Percentiles rank a stretch among this genome's conserved stretches.
phyloP scores from a whole-genome alignment of 2,113 vertebrate genomes.

The Hypocryptadius cinnamomeus region DNA sequence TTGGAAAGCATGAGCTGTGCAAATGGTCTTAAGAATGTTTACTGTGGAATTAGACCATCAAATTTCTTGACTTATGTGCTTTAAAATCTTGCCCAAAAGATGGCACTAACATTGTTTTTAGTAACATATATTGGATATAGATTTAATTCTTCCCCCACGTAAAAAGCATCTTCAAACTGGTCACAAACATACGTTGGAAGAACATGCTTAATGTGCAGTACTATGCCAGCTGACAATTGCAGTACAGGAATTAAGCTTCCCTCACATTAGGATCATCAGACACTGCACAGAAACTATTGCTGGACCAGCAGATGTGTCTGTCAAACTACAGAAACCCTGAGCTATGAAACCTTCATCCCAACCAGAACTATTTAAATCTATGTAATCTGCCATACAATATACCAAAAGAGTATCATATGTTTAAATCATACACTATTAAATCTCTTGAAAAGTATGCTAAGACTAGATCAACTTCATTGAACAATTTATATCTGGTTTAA shows the following conservation, averaged over 20 bases:
- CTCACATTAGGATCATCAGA: not conserved
- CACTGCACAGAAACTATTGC: not conserved
- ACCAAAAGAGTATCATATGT: not conserved
- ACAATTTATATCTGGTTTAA: slow-evolving; percentile 47
- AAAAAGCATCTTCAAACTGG: not conserved
- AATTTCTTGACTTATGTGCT: slow-evolving; percentile 47
- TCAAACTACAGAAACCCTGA: not conserved
- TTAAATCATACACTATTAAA: slow-evolving; percentile 6
- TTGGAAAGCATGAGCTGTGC: not conserved
- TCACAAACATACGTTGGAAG: not conserved
- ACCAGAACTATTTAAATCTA: not conserved
- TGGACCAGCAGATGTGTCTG: not conserved
- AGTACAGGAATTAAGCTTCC: not conserved
- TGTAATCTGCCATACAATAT: not conserved
- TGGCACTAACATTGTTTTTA: slow-evolving; percentile 65
- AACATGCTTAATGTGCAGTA: not conserved
- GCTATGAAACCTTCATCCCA: not conserved
- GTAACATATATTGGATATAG: slow-evolving; percentile 41
- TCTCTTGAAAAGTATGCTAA: slow-evolving; percentile 16
- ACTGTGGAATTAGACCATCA: slow-evolving; percentile 9
- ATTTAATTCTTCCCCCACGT: slow-evolving; percentile 23
- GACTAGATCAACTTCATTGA: slow-evolving; percentile 38
- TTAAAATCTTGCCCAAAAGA: slow-evolving; percentile 66
- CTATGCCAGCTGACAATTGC: not conserved
- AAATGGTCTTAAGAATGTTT: not conserved